Conservation (phyloP, 2,888 invertebrate genomes). For the Eupithecia dodoneata region DNA sequence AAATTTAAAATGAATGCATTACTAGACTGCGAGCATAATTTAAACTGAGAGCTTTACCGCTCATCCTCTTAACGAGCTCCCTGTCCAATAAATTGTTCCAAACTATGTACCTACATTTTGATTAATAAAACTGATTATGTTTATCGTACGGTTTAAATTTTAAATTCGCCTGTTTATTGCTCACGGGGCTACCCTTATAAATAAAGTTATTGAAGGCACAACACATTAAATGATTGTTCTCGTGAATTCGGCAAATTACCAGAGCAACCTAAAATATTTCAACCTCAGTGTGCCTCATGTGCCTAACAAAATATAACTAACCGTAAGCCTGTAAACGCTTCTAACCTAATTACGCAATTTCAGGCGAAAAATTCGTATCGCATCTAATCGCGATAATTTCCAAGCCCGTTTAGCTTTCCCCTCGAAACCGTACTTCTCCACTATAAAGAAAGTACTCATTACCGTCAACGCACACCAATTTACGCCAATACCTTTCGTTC, state of each 20-base stretch:
- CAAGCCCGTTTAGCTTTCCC: conserved; percentile 62
- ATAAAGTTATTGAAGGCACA: conserved; percentile 32
- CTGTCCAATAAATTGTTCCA: conserved; percentile 73
- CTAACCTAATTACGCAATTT: conserved; percentile 9
- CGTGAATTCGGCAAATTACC: neutral
- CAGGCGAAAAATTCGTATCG: conserved; percentile 53
- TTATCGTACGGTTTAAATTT: conserved; percentile 65
- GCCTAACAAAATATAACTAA: neutral
- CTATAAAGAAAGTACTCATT: conserved; percentile 79
- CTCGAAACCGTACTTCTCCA: conserved; percentile 74
- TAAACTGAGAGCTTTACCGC: conserved; percentile 66
- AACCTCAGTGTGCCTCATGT: neutral
- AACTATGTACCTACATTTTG: conserved; percentile 65
- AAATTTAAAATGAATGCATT: conserved; percentile 59
- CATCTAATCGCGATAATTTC: conserved; percentile 64
- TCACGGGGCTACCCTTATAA: conserved; percentile 46
- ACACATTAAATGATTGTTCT: neutral
- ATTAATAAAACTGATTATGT: conserved; percentile 74
- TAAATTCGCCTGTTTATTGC: conserved; percentile 62
- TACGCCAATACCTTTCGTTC: conserved; percentile 80
- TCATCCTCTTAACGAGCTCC: conserved; percentile 74
- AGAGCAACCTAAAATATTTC: neutral
- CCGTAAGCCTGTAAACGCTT: conserved; percentile 3
- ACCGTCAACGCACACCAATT: conserved; percentile 76
- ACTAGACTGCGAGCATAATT: conserved; percentile 66